Base-by-base conservation (phyloP, 2,888 invertebrate genomes). In the Drosophila ustulata region DNA sequence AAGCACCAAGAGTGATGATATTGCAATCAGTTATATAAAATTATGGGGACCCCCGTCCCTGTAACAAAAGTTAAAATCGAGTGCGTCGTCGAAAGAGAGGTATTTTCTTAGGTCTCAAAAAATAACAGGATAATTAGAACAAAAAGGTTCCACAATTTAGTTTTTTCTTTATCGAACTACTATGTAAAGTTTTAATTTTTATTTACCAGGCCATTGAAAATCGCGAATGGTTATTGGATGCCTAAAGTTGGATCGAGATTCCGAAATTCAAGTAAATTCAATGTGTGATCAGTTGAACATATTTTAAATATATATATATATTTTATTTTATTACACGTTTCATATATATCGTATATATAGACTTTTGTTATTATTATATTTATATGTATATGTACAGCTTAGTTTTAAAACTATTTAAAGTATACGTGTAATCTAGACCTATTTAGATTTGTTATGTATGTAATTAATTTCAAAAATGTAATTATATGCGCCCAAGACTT, bases 291-390 rank as follows among this genome's bases (percentile, higher is more conserved):
- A 37, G 34, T 67, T 76, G 73, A 68, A 70, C 71, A 70, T 80
- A 75, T 79, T 77, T 86, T 79, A 88, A 86, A 85, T 84, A 85
- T 86, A 86, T 82, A 46, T 56, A 70, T 75, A 78, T 82, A 80
- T 77, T 77, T 82, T 79, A 69, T 76, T 74, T 84, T 73, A 87
- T 85, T 86, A 88, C 85, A 88, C 73, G 56, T 75, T 85, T 88
- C 68, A 77, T 74, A 82, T 84, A 84, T 88, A 81, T 86, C 71
- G 75, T 78, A 86, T 84, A 82, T 83, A 83, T 85, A 85, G 82
- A 85, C 68, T 75, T 80, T 71, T 76, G 46, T 75, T 62, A 30
- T 61, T 72, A 47, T 74, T 66, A 70, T 67, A 75, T 66, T 72
- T 67, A 67, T 78, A 64, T 70, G 70, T 75, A 75, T 86, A 86